Conservation (phyloP, 1,140 invertebrate species). For the Schlechtendalia chinensis region DNA sequence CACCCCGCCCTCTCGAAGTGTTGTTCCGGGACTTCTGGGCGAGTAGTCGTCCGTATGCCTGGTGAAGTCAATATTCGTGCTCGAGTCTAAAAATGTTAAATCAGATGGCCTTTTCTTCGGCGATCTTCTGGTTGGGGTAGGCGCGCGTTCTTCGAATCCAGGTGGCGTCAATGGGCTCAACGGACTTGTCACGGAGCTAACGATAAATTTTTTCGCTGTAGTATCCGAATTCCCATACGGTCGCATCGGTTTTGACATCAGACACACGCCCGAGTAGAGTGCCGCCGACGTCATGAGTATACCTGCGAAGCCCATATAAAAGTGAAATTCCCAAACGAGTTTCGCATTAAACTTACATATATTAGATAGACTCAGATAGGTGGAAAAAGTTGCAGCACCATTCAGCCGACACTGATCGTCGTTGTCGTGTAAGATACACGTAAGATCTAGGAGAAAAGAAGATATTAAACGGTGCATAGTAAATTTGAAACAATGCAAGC, state of each 20-base stretch:
- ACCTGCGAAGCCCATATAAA: neutral
- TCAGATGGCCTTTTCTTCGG: conserved; percentile 28
- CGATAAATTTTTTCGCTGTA: conserved; percentile 19
- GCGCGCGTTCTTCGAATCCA: conserved; percentile 11
- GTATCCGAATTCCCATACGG: conserved; percentile 11
- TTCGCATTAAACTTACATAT: conserved; percentile 42
- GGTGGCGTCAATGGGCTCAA: conserved; percentile 31
- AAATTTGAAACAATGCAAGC: too few relatives aligned
- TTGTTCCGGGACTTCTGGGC: conserved; percentile 50
- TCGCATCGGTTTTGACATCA: conserved; percentile 10
- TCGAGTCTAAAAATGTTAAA: conserved; percentile 2
- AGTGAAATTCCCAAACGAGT: neutral
- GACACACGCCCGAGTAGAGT: conserved; percentile 20
- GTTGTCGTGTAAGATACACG: conserved; percentile 48
- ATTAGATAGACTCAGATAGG: conserved; percentile 45
- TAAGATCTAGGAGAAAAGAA: conserved; percentile 32
- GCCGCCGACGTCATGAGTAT: conserved; percentile 38
- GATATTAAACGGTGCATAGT: too few relatives aligned
- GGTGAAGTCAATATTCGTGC: conserved; percentile 32
- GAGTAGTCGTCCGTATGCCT: conserved; percentile 44
- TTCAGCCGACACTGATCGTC: conserved; percentile 47
- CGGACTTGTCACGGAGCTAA: conserved; percentile 34
- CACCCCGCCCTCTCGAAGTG: conserved; percentile 50
- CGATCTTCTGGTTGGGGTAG: conserved; percentile 33
- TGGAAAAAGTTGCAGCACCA: conserved; percentile 42